Percentiles rank a stretch among this genome's conserved stretches.
Evolutionary conservation across 53 echinoderm and acorn worm species (phyloP).

Genomic region (Echinometra lucunter): DNA sequence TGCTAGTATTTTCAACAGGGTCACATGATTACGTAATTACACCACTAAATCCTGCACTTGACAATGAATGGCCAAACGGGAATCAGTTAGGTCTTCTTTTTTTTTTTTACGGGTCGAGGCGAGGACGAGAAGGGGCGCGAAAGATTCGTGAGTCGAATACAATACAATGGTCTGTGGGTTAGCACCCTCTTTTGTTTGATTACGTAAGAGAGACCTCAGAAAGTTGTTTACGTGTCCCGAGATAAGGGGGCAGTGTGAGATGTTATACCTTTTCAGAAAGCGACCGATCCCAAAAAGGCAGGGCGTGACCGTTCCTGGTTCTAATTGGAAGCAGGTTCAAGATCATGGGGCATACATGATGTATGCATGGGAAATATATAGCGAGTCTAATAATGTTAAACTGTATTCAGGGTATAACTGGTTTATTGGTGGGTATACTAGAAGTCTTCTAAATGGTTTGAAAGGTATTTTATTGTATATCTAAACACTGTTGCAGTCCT

Average conservation of each 20-base stretch:
- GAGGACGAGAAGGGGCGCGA: neutral
- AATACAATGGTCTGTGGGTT: neutral
- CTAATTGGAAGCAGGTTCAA: neutral
- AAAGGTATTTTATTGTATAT: too few species aligned
- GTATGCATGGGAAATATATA: too few species aligned
- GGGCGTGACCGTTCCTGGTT: neutral
- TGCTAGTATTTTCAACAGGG: too few species aligned
- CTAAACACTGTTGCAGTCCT: too few species aligned
- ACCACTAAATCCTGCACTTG: neutral
- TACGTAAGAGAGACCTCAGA: slow-evolving; percentile 32
- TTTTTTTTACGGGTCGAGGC: neutral
- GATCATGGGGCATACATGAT: too few species aligned
- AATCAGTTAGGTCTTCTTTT: slow-evolving; percentile 19
- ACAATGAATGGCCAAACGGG: slow-evolving; percentile 9
- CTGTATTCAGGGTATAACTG: too few species aligned
- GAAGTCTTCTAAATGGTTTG: too few species aligned
- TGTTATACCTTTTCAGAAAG: neutral
- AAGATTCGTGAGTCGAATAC: neutral
- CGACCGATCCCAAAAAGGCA: neutral
- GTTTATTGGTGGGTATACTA: too few species aligned
- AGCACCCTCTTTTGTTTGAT: slow-evolving; percentile 37
- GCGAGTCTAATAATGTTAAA: too few species aligned
- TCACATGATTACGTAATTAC: neutral
- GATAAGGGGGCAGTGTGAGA: neutral
- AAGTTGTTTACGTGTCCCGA: slow-evolving; percentile 58